Evolutionary conservation across 1,140 invertebrate genomes (phyloP).

Genomic region (Drosophila sproati): DNA sequence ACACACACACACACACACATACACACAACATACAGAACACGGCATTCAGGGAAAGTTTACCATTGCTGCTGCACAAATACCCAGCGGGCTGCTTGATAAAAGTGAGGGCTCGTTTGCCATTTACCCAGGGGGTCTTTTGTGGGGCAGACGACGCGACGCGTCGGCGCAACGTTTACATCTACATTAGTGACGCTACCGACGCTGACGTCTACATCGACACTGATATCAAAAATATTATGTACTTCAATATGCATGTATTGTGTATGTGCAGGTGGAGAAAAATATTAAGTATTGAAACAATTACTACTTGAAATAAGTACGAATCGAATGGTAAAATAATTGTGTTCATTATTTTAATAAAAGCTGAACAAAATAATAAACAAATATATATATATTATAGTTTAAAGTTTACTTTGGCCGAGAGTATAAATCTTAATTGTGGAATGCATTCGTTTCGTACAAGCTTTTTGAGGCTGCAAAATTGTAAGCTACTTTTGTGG

Average conservation of each 20-base stretch:
- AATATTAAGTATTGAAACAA: not conserved
- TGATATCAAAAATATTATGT: slow-evolving; percentile 36
- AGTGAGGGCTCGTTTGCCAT: slow-evolving; percentile 64
- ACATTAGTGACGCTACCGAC: slow-evolving; percentile 64
- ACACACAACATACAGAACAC: slow-evolving; percentile 1
- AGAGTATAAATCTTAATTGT: too few relatives aligned
- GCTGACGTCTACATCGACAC: slow-evolving; percentile 31
- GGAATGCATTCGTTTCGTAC: too few relatives aligned
- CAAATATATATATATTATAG: too few relatives aligned
- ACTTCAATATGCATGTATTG: not conserved
- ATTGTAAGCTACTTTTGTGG: too few relatives aligned
- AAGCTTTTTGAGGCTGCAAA: too few relatives aligned
- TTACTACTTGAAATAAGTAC: not conserved
- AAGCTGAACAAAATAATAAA: too few relatives aligned
- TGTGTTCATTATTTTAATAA: too few relatives aligned
- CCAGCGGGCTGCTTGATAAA: slow-evolving; percentile 80
- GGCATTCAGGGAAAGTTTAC: slow-evolving; percentile 67
- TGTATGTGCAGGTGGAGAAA: slow-evolving; percentile 3
- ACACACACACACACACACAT: slow-evolving; percentile 1
- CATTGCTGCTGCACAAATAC: slow-evolving; percentile 78
- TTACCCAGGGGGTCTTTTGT: slow-evolving; percentile 17
- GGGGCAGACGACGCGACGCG: not conserved
- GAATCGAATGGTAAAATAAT: too few relatives aligned
- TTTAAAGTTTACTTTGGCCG: too few relatives aligned
- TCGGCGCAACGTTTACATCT: slow-evolving; percentile 70